phyloP scores from a whole-genome alignment of 2,113 vertebrate species.

The Bubo blakistoni region DNA sequence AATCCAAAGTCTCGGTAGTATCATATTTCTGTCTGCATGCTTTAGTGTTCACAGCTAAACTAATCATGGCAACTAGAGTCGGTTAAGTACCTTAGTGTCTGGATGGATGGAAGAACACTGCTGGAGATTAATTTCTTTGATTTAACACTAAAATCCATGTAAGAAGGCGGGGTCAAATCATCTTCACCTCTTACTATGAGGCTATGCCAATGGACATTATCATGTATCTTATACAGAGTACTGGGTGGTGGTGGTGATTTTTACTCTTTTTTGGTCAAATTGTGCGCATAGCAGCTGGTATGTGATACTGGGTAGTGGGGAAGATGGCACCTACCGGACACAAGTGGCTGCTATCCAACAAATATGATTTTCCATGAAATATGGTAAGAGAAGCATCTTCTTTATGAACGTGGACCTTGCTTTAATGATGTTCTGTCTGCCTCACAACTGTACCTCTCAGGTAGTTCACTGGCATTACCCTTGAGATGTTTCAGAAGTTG shows the following conservation, averaged over 20 bases:
- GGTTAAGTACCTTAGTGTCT: background rate
- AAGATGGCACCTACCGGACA: background rate
- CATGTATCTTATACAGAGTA: background rate
- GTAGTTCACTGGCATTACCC: background rate
- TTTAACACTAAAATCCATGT: background rate
- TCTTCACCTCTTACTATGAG: background rate
- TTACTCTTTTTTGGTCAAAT: background rate
- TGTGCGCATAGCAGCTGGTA: background rate
- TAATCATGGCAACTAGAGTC: background rate
- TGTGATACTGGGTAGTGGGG: background rate
- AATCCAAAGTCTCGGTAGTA: background rate
- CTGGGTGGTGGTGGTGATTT: background rate
- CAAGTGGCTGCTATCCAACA: background rate
- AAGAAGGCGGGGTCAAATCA: background rate
- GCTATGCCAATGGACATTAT: background rate
- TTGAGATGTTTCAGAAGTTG: background rate
- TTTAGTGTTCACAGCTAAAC: conserved; percentile 33
- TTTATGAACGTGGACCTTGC: background rate
- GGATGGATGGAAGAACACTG: background rate
- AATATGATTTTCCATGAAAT: background rate
- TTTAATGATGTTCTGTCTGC: background rate
- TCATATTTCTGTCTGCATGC: conserved; percentile 44
- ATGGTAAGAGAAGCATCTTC: background rate
- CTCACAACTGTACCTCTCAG: background rate
- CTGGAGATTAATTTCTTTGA: background rate